Evolutionary conservation across 2,888 invertebrate species (phyloP), one percentile per base, ranked within the genome.

Genomic region (Drosophila fulvimacula): DNA sequence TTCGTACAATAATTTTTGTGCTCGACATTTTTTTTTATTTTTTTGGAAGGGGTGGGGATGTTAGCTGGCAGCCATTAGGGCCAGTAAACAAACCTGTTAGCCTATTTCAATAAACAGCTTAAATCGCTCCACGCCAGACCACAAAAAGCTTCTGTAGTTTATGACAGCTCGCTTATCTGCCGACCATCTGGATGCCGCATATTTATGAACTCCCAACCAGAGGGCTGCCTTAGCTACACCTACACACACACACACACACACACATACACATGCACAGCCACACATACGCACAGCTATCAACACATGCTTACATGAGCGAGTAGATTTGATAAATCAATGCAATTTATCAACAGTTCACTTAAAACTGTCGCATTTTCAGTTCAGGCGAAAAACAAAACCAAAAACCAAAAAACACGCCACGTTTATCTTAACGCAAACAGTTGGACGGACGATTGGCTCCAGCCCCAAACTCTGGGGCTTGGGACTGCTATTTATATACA

Each of bases 241-340:
- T 41, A 60, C 38, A 38, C 52, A 69, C n/a, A 9, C 19, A 13
- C 39, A 17, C 44, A 21, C 55, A 56, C 24, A 27, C 46, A 69
- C 17, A 10, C 30, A n/a, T n/a, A n/a, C n/a, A 2, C 21, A 52
- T 6, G 13, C 32, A 15, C 2, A 1, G 19, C 2, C 19, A 11
- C 56, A 4, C 41, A 7, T 41, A 17, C 48, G 4, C 13, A 1
- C 19, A 53, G 32, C 10, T 36, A 55, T 51, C 53, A 53, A 69
- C 41, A 42, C 51, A 60, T 38, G 44, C 39, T 41, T 55, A 52
- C 55, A 77, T 63, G 48, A 48, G 59, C 39, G 70, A 57, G 66
- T 79, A 49, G 64, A 69, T 80, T 85, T 88, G 86, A 83, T 82
- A 83, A 83, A 83, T 86, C 82, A 83, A 80, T 88, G 82, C 88